These are phyloP conservation scores for Aphrophora alni DNA, from an alignment of 2,888 invertebrate species.

Conservation along the genomic window DNA sequence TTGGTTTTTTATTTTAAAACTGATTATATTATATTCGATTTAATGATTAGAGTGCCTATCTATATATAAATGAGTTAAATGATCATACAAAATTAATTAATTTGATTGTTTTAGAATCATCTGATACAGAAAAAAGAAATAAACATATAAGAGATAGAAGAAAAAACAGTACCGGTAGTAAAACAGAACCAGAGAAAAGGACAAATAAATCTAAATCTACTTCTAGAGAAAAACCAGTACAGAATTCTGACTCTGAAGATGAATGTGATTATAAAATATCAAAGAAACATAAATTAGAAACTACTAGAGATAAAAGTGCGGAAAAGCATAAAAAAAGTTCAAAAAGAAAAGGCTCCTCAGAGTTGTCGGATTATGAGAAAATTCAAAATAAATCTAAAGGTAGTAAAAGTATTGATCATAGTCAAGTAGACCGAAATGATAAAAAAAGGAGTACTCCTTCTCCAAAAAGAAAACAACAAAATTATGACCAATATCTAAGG, in stretches of 20 bases:
- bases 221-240: neutral
- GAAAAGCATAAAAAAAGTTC: neutral
- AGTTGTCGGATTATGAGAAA: neutral
- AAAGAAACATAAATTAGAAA: neutral
- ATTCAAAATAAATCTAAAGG: neutral
- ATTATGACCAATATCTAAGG: neutral
- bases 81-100: too few relatives aligned
- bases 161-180: neutral
- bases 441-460: neutral
- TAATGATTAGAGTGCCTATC: too few relatives aligned
- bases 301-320: neutral
- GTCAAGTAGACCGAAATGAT: neutral
- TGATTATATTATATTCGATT: too few relatives aligned
- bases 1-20: too few relatives aligned
- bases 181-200: neutral
- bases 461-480: neutral
- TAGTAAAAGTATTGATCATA: neutral
- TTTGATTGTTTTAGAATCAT: neutral
- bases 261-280: neutral
- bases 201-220: neutral
- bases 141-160: neutral
- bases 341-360: neutral
- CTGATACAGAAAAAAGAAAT: neutral
- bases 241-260: neutral
- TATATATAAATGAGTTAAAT: too few relatives aligned